Base-by-base conservation (phyloP, 2,888 invertebrate genomes). In the Anarsia innoxiella region DNA sequence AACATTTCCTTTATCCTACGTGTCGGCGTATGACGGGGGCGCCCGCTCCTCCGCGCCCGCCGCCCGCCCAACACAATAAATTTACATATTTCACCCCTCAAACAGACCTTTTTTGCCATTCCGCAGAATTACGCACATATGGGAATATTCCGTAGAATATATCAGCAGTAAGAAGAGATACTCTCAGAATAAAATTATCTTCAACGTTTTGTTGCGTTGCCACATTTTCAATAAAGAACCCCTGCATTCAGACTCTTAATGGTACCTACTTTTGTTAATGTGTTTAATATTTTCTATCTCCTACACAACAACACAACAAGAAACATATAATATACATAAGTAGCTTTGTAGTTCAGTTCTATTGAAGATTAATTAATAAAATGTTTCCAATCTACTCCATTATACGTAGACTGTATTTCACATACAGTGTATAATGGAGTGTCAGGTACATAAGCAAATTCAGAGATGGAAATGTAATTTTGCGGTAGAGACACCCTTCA, bases 21-120 rank as follows among this genome's bases (percentile, higher is more conserved):
- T 83, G 83, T 84, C 79, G 82, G 78, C 66, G 73, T 84, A 84
- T 84, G 84, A 84, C 79, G 83, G 78, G 82, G 78, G 77, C 73
- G 73, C 74, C 55, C 55, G 50, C 61, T 66, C 59, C 62, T 38
- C 50, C 55, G 56, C 59, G 26, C 37, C 52, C 48, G 45, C 51
- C 66, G 53, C 75, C 77, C 80, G 82, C 84, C 83, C 83, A 80
- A 84, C 82, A 84, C 84, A 84, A 84, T 84, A 84, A 83, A 84
- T 84, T 84, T 84, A 84, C 84, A 84, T 84, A 84, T 84, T 84
- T 84, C 82, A 80, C 84, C 84, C 83, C 84, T 82, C 82, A 79
- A 82, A 80, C 78, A 82, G 84, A 83, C 84, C 84, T 83, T 83
- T 83, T 83, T 84, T 83, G 79, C 84, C 82, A 83, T 83, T 83